These are phyloP conservation scores for Pygathrix nemaeus DNA, from an alignment of 2,113 vertebrate species.

Conservation along the genomic window DNA sequence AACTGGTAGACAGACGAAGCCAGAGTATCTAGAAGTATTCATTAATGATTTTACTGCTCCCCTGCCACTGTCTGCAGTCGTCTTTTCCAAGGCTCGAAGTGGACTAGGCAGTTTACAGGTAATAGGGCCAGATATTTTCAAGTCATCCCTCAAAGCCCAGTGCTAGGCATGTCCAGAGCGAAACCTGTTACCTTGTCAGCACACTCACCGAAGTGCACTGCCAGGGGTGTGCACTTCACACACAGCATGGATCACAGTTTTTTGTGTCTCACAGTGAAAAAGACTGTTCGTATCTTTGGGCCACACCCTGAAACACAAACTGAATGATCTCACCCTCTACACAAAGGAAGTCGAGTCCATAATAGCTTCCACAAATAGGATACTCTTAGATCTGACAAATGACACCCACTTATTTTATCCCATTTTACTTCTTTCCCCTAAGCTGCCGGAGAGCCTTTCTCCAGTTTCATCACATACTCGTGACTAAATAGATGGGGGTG, in stretches of 20 bases:
- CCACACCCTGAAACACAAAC: conserved; percentile 5
- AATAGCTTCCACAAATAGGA: background rate
- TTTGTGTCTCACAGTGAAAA: background rate
- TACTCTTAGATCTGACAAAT: background rate
- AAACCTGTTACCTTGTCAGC: background rate
- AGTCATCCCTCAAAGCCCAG: background rate
- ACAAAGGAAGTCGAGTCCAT: background rate
- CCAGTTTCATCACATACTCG: background rate
- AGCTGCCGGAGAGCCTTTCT: background rate
- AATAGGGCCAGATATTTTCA: background rate
- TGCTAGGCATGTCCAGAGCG: background rate
- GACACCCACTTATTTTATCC: background rate
- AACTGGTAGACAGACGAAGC: background rate
- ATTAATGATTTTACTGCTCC: background rate
- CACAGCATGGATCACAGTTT: background rate
- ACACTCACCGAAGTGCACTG: background rate
- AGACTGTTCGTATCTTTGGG: background rate
- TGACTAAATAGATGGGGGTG: background rate
- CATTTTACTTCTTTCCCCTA: background rate
- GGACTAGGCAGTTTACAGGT: background rate
- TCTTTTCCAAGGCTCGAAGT: background rate
- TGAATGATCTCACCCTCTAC: background rate
- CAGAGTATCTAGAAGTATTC: background rate
- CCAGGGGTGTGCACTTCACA: background rate
- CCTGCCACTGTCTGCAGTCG: background rate